phyloP scores from a whole-genome alignment of 2,888 invertebrate species.

The Elysia crispata region DNA sequence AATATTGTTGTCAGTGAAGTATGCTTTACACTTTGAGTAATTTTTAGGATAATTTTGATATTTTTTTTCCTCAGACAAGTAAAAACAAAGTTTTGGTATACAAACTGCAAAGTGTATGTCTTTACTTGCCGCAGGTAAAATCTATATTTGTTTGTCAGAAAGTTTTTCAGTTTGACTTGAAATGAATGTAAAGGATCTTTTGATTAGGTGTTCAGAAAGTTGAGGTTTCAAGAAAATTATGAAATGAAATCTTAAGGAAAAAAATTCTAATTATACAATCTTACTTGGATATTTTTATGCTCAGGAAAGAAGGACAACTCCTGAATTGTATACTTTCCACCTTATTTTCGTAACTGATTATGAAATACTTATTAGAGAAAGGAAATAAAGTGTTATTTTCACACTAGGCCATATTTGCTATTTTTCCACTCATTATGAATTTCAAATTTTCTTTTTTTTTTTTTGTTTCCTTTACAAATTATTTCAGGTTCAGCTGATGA shows the following conservation, averaged over 20 bases:
- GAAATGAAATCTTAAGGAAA: not conserved
- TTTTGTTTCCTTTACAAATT: conserved; percentile 10
- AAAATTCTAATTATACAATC: too few relatives aligned
- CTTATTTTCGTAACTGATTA: too few relatives aligned
- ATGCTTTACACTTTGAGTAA: too few relatives aligned
- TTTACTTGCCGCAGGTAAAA: conserved; percentile 75
- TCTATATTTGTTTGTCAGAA: not conserved
- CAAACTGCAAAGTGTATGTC: conserved; percentile 73
- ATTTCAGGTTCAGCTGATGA: conserved; percentile 71
- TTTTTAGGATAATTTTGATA: too few relatives aligned
- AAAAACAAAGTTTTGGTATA: conserved; percentile 72
- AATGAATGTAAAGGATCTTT: not conserved
- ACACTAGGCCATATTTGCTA: too few relatives aligned
- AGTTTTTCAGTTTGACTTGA: not conserved
- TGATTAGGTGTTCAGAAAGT: not conserved
- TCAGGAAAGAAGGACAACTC: too few relatives aligned
- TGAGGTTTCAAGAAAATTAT: not conserved
- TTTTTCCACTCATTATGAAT: not conserved
- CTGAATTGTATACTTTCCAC: too few relatives aligned
- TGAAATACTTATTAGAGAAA: too few relatives aligned
- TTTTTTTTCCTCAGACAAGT: conserved; percentile 64
- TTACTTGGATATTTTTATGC: too few relatives aligned
- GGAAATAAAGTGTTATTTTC: too few relatives aligned
- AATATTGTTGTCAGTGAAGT: too few relatives aligned
- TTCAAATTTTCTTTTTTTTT: not conserved